A percentile compares a stretch with the other conserved stretches of the same genome.
Evolutionary conservation across 2,888 invertebrate genomes (phyloP).

Genomic region (Listrodromus nycthemerus): DNA sequence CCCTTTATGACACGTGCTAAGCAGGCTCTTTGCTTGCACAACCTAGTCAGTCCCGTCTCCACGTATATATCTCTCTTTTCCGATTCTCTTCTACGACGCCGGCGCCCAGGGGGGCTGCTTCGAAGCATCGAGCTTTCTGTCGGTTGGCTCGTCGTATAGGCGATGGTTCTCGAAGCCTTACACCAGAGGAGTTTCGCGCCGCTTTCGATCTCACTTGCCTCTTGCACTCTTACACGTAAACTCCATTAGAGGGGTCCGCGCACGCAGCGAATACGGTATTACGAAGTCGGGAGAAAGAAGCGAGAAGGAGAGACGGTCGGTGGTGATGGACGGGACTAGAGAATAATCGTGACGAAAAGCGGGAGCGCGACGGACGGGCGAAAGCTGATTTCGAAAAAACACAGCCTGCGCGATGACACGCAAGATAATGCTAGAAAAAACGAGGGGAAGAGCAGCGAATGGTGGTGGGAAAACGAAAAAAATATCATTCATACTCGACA

Average conservation of each 20-base stretch:
- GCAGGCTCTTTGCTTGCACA: slow-evolving; percentile 15
- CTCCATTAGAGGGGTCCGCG: slow-evolving; percentile 81
- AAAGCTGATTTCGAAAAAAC: slow-evolving; percentile 51
- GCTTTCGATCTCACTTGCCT: slow-evolving; percentile 67
- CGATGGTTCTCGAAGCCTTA: slow-evolving; percentile 51
- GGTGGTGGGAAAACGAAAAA: slow-evolving; percentile 21
- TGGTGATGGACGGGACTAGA: slow-evolving; percentile 23
- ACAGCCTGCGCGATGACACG: slow-evolving; percentile 16
- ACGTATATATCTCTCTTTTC: slow-evolving; percentile 51
- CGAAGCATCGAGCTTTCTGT: slow-evolving; percentile 53
- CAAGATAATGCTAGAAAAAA: slow-evolving; percentile 17
- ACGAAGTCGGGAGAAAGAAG: slow-evolving; percentile 73
- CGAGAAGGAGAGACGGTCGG: slow-evolving; percentile 55
- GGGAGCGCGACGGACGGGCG: slow-evolving; percentile 36
- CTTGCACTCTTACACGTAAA: slow-evolving; percentile 82
- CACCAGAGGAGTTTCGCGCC: slow-evolving; percentile 72
- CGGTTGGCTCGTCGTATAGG: slow-evolving; percentile 37
- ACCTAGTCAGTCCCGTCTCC: slow-evolving; percentile 32
- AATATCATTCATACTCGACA: slow-evolving; percentile 17
- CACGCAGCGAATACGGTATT: slow-evolving; percentile 77
- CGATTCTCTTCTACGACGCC: slow-evolving; percentile 43
- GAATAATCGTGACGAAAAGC: slow-evolving; percentile 47
- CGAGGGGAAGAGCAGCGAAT: background rate
- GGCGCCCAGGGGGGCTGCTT: slow-evolving; percentile 36
- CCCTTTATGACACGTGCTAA: slow-evolving; percentile 23